phyloP scores from a whole-genome alignment of 2,888 invertebrate species.

The Cryptocephalus primarius region DNA sequence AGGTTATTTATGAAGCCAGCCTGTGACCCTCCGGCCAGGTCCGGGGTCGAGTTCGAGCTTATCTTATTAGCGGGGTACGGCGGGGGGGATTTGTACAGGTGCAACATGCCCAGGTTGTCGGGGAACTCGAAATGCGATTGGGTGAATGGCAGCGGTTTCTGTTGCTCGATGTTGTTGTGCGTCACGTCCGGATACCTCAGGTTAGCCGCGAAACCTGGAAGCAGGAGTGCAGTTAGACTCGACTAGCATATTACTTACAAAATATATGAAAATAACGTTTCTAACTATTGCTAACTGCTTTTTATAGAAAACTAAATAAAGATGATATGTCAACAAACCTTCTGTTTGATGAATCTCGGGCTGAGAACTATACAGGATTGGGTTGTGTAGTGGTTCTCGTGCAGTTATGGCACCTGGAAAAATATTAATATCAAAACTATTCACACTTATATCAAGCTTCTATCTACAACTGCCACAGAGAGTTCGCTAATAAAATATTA shows the following conservation, averaged over 20 bases:
- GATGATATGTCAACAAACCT: neutral
- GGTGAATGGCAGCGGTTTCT: conserved; percentile 18
- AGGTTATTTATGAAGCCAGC: conserved; percentile 34
- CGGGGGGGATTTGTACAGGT: conserved; percentile 73
- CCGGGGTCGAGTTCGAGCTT: conserved; percentile 78
- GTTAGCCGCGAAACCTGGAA: conserved; percentile 23
- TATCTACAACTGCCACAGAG: no score
- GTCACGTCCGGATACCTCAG: conserved; percentile 57
- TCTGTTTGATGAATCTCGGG: conserved; percentile 58
- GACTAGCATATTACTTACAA: no score
- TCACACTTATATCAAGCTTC: no score
- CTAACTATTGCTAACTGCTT: no score
- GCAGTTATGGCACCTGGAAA: conserved; percentile 30
- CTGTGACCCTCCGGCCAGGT: conserved; percentile 64
- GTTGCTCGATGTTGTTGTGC: conserved; percentile 38
- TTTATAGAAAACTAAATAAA: no score
- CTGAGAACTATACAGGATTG: conserved; percentile 55
- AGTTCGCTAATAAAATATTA: no score
- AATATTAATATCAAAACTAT: neutral
- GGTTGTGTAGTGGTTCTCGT: conserved; percentile 21
- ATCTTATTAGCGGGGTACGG: conserved; percentile 68
- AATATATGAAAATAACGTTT: no score
- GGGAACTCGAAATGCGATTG: neutral
- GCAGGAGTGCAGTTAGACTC: conserved; percentile 11
- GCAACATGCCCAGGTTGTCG: conserved; percentile 47